Evolutionary conservation across 2,888 invertebrate genomes (phyloP), one percentile per base, ranked within the genome.

Genomic region (Callinectes sapidus): DNA sequence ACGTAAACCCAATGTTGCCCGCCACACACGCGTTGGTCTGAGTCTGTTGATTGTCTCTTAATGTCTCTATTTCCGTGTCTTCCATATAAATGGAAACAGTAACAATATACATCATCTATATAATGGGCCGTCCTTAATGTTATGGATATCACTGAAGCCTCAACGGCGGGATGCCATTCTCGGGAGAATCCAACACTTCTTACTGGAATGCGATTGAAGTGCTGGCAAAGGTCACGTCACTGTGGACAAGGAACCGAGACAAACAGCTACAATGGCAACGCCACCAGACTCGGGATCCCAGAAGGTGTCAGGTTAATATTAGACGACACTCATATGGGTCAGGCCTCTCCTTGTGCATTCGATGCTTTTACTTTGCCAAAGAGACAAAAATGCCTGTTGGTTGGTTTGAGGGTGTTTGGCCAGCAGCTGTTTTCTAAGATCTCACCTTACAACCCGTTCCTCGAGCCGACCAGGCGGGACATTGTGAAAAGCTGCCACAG

Each of bases 311-410:
- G 81, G 81, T 81, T 88, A 88, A 55, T 35, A 66, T 89, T 66
- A 89, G 66, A 35, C 66, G 39, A 39, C 66, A 66, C 89, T 61
- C 89, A 89, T 89, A 39, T 89, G 89, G 89, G 66, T 89, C 71
- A 89, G 89, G 81, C 81, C 81, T 13, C 81, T 81, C 54, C 55
- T 55, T 48, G 48, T 88, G 55, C 88, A 54, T 88, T 88, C 55
- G 88, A 88, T 88, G 55, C 88, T 55, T 54, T 32, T 88, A 32
- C 88, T 88, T 88, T 88, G 88, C 88, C 88, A 71, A 71, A 66
- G 39, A 39, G 66, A 39, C 35, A 71, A 61, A 89, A 71, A 71
- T 89, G 42, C 71, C 35, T 89, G 48, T 18, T 42, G 23, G 32
- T 28, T 61, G 32, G 48, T 88, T 42, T 55, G 88, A 61, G 88